Base-by-base conservation (phyloP, 2,113 vertebrate genomes). In the Coregonus clupeaformis region DNA sequence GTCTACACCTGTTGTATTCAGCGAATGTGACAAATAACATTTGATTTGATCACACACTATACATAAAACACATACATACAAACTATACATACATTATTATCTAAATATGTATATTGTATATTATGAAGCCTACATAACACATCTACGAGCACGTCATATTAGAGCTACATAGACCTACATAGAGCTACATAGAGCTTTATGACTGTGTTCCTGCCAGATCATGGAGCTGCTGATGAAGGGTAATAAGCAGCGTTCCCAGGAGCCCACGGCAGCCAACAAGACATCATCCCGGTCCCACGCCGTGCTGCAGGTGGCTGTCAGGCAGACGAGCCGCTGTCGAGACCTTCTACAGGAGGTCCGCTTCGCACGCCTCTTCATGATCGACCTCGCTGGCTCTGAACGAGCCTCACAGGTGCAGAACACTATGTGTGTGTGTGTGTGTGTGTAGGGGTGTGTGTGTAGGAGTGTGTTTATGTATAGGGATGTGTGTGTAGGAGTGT, bases 311-410 rank as follows among this genome's bases (percentile, higher is more conserved):
- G 96, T 98, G 78, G 92, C 92, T 0, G 95, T 97, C 74, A 89
- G 90, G 72, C 96, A 96, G 90, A 93, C 93, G 90, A 94, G 90
- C 79, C 91, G 95, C 4, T 82, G 88, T 72, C 90, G 80, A n/a
- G 89, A 93, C 68, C 76, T 95, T n/a, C 76, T 91, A 71, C 94
- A 96, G 88, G 94, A 95, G 76, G 95, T 97, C 81, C 94, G 93
- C 80, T 92, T 92, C 1, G 94, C 94, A 7, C 93, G 94, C 16
- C 95, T 97, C 76, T 96, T 97, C 89, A 95, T 97, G 96, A 94
- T 97, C 0, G 96, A 97, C 89, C 94, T 98, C n/a, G 96, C 96
- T 0, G 96, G 96, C 24, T 97, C 96, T 0, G 96, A 97, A 79
- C 89, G 96, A 0, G 96, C 96, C 0, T 94, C 96, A 2, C 96